A percentile compares a stretch with the other conserved stretches of the same genome.
Evolutionary conservation across 2,888 invertebrate species (phyloP).

Genomic region (Sinelater perroti): DNA sequence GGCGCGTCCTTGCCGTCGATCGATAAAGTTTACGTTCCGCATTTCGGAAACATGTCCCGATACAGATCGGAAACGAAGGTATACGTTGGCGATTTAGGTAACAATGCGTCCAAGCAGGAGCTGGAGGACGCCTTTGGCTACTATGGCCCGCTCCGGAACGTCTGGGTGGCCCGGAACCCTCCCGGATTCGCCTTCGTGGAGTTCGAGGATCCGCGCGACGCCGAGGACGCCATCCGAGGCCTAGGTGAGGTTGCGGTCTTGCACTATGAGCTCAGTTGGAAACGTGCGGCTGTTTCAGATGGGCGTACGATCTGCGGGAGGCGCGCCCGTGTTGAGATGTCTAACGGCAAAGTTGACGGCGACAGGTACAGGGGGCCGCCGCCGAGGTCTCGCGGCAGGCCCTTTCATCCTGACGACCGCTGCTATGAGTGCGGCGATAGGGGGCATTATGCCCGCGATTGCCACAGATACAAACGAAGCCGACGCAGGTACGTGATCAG

Average conservation of each 20-base stretch:
- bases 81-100: slow-evolving; percentile 94
- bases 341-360: slow-evolving; percentile 80
- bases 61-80: slow-evolving; percentile 91
- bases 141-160: slow-evolving; percentile 91
- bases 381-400: slow-evolving; percentile 70
- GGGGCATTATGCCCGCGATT: slow-evolving; percentile 93
- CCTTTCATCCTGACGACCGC: slow-evolving; percentile 89
- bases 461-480: slow-evolving; percentile 73
- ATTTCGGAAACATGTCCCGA: too few relatives aligned
- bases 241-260: slow-evolving; percentile 45
- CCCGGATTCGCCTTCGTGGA: slow-evolving; percentile 96
- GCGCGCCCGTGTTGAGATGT: slow-evolving; percentile 90
- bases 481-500: slow-evolving; percentile 65
- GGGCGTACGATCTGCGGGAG: slow-evolving; percentile 88
- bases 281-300: slow-evolving; percentile 64
- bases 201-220: slow-evolving; percentile 91
- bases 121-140: slow-evolving; percentile 92
- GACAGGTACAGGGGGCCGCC: slow-evolving; percentile 65
- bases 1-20: slow-evolving; percentile 31
- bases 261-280: too few relatives aligned
- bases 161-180: slow-evolving; percentile 97
- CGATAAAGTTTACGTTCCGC: slow-evolving; percentile 21
- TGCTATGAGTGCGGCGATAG: slow-evolving; percentile 95
- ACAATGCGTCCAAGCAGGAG: slow-evolving; percentile 90
- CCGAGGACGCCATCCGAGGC: slow-evolving; percentile 85